These are phyloP conservation scores for Cataglyphis rosenhaueri DNA, from an alignment of 2,888 invertebrate genomes.

Conservation along the genomic window DNA sequence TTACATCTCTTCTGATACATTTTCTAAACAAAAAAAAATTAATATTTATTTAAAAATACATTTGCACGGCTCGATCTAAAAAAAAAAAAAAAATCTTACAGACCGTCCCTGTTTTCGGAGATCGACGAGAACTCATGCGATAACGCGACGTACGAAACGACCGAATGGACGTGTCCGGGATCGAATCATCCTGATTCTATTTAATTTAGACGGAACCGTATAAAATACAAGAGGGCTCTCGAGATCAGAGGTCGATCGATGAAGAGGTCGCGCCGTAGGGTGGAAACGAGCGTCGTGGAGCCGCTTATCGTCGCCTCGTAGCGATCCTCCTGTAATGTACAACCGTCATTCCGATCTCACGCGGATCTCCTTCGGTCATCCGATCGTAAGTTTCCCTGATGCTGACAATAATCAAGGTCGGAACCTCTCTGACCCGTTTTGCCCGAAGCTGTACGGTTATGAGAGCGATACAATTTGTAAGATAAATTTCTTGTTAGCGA, in stretches of 20 bases:
- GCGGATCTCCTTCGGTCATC: conserved; percentile 23
- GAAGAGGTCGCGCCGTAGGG: conserved; percentile 42
- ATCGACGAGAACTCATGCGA: background rate
- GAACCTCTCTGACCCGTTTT: conserved; percentile 40
- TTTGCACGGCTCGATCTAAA: background rate
- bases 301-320: conserved; percentile 56
- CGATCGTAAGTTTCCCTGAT: conserved; percentile 44
- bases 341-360: conserved; percentile 58
- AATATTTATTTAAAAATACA: background rate
- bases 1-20: background rate
- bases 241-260: conserved; percentile 43
- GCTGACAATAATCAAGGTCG: conserved; percentile 46
- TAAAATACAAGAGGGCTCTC: conserved; percentile 50
- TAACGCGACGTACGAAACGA: conserved; percentile 14
- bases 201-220: conserved; percentile 75
- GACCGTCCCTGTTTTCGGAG: background rate
- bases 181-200: conserved; percentile 77
- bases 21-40: background rate
- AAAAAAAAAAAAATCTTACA: background rate
- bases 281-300: conserved; percentile 44
- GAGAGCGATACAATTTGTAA: conserved; percentile 44
- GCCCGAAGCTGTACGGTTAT: conserved; percentile 15
- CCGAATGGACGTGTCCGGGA: conserved; percentile 60
- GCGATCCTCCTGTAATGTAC: conserved; percentile 47
- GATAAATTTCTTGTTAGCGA: conserved; percentile 39